Conservation (phyloP, 2,797 vertebrate genomes). For the Lemur catta region DNA sequence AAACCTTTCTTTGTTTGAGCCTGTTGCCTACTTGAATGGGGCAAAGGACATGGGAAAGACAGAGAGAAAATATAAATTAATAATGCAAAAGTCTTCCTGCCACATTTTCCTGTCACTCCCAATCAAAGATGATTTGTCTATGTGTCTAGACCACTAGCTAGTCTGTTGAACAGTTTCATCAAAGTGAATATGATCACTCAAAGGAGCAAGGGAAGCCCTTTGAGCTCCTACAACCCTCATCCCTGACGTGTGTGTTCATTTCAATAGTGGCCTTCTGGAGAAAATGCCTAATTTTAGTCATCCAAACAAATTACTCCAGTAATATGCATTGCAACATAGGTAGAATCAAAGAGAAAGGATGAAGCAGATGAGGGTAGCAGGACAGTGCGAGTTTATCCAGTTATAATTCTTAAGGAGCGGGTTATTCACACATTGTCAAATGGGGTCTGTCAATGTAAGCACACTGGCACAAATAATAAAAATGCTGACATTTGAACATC, state of each 20-base stretch:
- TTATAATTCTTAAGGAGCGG: neutral
- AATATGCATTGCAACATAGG: neutral
- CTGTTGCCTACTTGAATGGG: neutral
- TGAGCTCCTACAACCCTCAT: neutral
- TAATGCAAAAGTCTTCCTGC: conserved; percentile 17
- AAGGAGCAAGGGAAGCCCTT: neutral
- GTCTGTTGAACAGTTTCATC: neutral
- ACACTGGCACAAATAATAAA: neutral
- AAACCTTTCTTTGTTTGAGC: conserved; percentile 4
- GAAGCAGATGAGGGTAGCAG: neutral
- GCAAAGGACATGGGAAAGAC: conserved; percentile 5
- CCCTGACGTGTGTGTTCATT: neutral
- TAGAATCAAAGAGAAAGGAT: neutral
- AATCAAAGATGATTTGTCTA: conserved; percentile 49
- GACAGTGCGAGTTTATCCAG: neutral
- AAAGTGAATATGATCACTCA: conserved; percentile 17
- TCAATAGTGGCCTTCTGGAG: neutral
- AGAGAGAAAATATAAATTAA: conserved; percentile 44
- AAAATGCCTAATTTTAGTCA: conserved; percentile 36
- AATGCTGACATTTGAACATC: neutral
- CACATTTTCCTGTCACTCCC: neutral
- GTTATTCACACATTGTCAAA: neutral
- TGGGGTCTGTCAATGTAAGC: neutral
- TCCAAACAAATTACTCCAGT: conserved; percentile 7
- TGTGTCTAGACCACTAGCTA: neutral